A percentile compares a stretch with the other conserved stretches of the same genome.
phyloP scores from a whole-genome alignment of 2,888 invertebrate species.

The Stegophylla sp. region DNA sequence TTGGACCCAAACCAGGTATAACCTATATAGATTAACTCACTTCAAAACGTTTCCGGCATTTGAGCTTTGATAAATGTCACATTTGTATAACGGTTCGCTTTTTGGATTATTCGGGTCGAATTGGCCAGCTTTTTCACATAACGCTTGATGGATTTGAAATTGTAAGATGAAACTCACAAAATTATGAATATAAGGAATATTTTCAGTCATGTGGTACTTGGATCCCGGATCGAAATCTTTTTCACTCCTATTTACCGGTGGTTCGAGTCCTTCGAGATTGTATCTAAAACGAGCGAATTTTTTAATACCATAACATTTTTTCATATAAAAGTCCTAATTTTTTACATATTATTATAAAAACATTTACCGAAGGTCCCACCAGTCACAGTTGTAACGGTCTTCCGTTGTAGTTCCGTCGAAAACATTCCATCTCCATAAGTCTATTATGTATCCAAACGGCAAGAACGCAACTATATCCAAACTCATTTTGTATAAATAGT shows the following conservation, averaged over 20 bases:
- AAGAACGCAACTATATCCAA: slow-evolving; percentile 75
- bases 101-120: slow-evolving; percentile 73
- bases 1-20: too few relatives aligned
- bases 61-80: slow-evolving; percentile 82
- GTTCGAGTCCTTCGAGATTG: slow-evolving; percentile 73
- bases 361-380: slow-evolving; percentile 70
- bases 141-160: slow-evolving; percentile 81
- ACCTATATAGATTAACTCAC: slow-evolving; percentile 59
- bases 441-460: slow-evolving; percentile 75
- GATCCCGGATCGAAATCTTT: slow-evolving; percentile 79
- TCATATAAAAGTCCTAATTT: background rate
- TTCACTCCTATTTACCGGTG: slow-evolving; percentile 72
- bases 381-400: slow-evolving; percentile 73
- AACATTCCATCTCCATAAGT: slow-evolving; percentile 75
- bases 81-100: slow-evolving; percentile 77
- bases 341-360: background rate
- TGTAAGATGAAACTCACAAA: slow-evolving; percentile 76
- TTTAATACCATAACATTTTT: too few relatives aligned
- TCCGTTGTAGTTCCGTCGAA: slow-evolving; percentile 72
- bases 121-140: slow-evolving; percentile 80
- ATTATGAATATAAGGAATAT: slow-evolving; percentile 73
- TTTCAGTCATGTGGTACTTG: slow-evolving; percentile 77
- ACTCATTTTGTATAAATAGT: slow-evolving; percentile 73
- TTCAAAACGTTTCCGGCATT: slow-evolving; percentile 73
- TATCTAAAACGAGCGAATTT: slow-evolving; percentile 65